Evolutionary conservation across 2,113 vertebrate species (phyloP), one percentile per base, ranked within the genome.

Genomic region (Clinocottus analis): DNA sequence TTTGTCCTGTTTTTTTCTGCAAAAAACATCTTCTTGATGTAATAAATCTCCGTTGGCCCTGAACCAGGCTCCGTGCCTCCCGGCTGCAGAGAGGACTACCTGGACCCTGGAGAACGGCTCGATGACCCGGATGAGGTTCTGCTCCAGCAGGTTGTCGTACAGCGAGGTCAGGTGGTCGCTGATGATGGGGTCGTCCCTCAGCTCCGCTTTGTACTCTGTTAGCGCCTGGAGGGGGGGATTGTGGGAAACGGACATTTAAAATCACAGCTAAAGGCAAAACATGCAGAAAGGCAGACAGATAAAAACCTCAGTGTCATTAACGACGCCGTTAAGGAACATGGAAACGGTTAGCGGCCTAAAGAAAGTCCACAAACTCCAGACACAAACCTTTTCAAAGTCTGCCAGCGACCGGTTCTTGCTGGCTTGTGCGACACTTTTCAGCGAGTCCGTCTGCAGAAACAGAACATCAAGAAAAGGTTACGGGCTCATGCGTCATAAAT

Each of bases 91-190:
- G 6, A 19, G 6, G 41, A 5, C 90, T 88, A 98, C 98, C 97
- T 99, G 97, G 91, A 99, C 97, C 93, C 98, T 96, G 91, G 97
- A 99, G 93, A 99, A 99, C 66, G 98, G 97, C 64, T 99, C 97
- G 10, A 99, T 99, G 91, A 97, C 97, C 83, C 97, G 93, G 93
- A 99, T 98, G 89, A 99, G 96, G 82, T 99, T 99, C 95, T 98
- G 96, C 92, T 99, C 97, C 94, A 99, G 92, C 94, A 99, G 94
- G 85, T 97, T 99, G 92, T 99, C 97, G 23, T 98, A 99, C 41
- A 99, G 94, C 84, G 96, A 98, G 80, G 95, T 96, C 95, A 99
- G 90, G 75, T 99, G 98, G 68, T 96, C 98, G 91, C 93, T 97
- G 89, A 99, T 99, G 92, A 99, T 98, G 45, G 97, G 97, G 93